A percentile compares a stretch with the other conserved stretches of the same genome.
Evolutionary conservation across 2,888 invertebrate species (phyloP).

Genomic region (Diarsia brunnea): DNA sequence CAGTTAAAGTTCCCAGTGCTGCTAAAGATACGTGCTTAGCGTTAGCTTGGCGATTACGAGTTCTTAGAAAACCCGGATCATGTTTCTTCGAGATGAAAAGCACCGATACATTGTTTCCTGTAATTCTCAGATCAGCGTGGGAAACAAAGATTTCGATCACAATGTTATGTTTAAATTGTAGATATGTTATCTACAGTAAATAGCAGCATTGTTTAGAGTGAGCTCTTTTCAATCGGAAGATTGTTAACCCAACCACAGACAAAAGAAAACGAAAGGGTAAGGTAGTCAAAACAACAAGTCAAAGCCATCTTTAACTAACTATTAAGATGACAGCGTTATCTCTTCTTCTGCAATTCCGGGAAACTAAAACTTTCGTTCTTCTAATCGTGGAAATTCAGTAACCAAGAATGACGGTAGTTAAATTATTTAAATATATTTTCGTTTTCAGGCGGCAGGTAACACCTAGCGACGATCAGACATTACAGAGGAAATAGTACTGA

Average conservation of each 20-base stretch:
- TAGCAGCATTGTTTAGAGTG: conserved; percentile 35
- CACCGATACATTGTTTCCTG: conserved; percentile 34
- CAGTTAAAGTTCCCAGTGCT: not conserved
- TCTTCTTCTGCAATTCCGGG: not conserved
- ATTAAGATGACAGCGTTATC: not conserved
- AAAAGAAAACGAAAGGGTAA: conserved; percentile 8
- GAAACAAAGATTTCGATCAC: conserved; percentile 54
- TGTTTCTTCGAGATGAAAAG: conserved; percentile 41
- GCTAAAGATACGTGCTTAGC: not conserved
- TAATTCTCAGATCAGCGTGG: conserved; percentile 35
- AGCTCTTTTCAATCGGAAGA: conserved; percentile 24
- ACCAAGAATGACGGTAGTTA: not conserved
- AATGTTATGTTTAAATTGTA: conserved; percentile 26
- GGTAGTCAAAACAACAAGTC: too few relatives aligned
- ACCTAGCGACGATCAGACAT: not conserved
- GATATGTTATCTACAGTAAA: conserved; percentile 26
- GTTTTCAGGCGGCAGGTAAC: not conserved
- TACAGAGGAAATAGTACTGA: not conserved
- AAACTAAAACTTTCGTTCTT: not conserved
- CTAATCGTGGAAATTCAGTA: not conserved
- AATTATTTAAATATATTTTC: not conserved
- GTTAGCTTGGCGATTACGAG: conserved; percentile 4
- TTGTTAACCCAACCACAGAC: conserved; percentile 1
- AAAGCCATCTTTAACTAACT: not conserved
- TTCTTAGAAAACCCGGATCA: conserved; percentile 8